Conservation (phyloP, 2,113 vertebrate species). For the Grantiella picta region DNA sequence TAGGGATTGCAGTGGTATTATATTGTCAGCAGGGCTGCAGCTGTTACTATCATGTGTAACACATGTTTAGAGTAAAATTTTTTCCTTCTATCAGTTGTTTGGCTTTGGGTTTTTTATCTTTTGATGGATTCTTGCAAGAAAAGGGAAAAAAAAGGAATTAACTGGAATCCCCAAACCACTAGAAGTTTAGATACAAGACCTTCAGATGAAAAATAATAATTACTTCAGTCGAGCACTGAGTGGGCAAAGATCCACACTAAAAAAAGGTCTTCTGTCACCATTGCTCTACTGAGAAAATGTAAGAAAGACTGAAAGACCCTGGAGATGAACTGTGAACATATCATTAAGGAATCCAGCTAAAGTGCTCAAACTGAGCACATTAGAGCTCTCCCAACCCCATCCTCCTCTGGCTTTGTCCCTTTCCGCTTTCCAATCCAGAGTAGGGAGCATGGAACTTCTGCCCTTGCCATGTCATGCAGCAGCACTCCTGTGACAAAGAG, state of each 20-base stretch:
- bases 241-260: neutral
- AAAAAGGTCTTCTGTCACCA: neutral
- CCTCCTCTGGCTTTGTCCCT: neutral
- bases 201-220: neutral
- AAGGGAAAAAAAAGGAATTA: neutral
- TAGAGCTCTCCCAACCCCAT: neutral
- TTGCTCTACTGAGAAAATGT: neutral
- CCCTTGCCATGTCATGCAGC: rapidly evolving
- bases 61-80: neutral
- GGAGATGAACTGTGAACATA: neutral
- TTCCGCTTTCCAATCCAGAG: neutral
- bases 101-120: neutral
- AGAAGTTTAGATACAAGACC: neutral
- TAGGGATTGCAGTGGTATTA: conserved; percentile 47
- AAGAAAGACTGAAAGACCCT: neutral
- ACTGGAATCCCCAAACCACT: neutral
- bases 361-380: neutral
- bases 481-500: neutral
- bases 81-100: neutral
- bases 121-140: neutral
- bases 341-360: neutral
- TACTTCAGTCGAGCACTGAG: neutral
- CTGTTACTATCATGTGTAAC: conserved; percentile 13
- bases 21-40: conserved; percentile 39
- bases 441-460: neutral